Evolutionary conservation across 1,140 invertebrate species (phyloP).

Genomic region (Drosophila ohnishii): DNA sequence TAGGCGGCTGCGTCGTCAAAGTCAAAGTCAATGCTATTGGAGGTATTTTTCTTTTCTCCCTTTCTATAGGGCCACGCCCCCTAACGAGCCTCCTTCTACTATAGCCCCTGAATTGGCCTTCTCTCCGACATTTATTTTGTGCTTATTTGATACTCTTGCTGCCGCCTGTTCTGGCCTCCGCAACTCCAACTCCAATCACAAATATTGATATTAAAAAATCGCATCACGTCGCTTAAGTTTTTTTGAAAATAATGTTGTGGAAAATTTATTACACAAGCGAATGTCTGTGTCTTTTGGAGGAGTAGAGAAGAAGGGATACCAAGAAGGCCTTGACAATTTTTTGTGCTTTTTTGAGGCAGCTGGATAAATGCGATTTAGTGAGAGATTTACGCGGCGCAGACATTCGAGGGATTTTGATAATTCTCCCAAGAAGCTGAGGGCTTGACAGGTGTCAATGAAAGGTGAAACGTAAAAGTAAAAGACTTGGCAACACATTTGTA

Average conservation of each 20-base stretch:
- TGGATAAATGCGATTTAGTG: conserved; percentile 73
- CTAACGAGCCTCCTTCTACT: conserved; percentile 32
- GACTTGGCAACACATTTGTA: background rate
- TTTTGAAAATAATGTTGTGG: conserved; percentile 78
- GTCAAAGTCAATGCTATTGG: conserved; percentile 45
- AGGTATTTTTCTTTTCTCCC: conserved; percentile 25
- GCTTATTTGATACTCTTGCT: conserved; percentile 65
- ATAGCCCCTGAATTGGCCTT: conserved; percentile 52
- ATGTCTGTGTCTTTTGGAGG: conserved; percentile 32
- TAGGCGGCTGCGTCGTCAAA: conserved; percentile 53
- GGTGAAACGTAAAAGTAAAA: conserved; percentile 8
- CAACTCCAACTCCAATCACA: conserved; percentile 29
- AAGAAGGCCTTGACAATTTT: conserved; percentile 19
- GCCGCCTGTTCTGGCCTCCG: conserved; percentile 16
- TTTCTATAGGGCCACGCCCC: conserved; percentile 37
- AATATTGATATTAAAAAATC: conserved; percentile 82
- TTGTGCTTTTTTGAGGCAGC: conserved; percentile 28
- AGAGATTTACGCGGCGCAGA: conserved; percentile 42
- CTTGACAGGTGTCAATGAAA: conserved; percentile 53
- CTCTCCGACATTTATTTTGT: conserved; percentile 71
- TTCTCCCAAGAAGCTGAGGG: conserved; percentile 9
- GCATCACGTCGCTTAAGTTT: conserved; percentile 71
- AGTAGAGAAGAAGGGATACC: background rate
- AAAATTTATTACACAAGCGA: conserved; percentile 70
- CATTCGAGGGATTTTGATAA: conserved; percentile 38